Evolutionary conservation across 1,140 invertebrate genomes (phyloP).

Genomic region (Diorhabda sublineata): DNA sequence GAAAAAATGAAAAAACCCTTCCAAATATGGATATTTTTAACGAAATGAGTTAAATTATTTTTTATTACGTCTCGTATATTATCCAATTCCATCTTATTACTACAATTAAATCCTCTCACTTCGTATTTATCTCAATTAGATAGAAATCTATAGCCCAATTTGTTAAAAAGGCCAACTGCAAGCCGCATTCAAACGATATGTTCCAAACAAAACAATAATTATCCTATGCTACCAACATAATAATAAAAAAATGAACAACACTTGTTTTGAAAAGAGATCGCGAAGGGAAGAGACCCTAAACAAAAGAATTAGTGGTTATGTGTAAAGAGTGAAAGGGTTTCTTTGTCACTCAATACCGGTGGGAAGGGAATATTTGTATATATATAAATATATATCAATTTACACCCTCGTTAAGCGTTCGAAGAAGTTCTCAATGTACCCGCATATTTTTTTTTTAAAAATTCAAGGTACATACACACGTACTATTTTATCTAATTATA

Average conservation of each 20-base stretch:
- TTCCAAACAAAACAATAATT: background rate
- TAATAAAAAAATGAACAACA: background rate
- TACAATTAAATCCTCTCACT: no score
- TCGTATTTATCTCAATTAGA: no score
- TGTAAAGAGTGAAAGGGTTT: background rate
- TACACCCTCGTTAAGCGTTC: background rate
- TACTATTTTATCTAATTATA: no score
- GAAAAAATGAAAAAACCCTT: no score
- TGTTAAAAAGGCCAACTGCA: no score
- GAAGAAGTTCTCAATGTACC: background rate
- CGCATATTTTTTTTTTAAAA: background rate
- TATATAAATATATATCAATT: background rate
- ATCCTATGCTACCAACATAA: background rate
- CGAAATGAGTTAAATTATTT: no score
- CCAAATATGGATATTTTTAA: no score
- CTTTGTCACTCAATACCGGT: conserved; percentile 2
- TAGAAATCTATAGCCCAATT: no score
- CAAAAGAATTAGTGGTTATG: background rate
- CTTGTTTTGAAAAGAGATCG: background rate
- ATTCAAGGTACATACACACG: no score
- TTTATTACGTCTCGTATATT: no score
- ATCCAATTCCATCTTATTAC: no score
- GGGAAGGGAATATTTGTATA: background rate
- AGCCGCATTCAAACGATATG: background rate
- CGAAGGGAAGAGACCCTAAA: background rate